phyloP scores from a whole-genome alignment of 2,888 invertebrate species.

The Cheilosia urbana region DNA sequence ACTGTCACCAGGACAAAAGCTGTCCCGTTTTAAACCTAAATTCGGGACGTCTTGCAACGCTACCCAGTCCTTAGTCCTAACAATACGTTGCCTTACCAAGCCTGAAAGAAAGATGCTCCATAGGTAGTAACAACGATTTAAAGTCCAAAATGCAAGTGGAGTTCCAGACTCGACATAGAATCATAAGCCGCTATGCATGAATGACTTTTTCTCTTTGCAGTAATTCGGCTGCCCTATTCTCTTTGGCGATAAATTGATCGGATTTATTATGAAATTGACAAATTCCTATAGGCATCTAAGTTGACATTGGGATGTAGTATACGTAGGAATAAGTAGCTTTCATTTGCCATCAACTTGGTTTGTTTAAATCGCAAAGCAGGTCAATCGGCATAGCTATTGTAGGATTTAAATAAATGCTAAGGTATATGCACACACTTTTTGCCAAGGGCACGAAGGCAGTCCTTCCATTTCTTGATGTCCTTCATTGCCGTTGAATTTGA shows the following conservation, averaged over 20 bases:
- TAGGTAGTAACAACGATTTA: not conserved
- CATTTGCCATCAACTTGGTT: conserved; percentile 15
- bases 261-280: conserved; percentile 23
- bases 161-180: not conserved
- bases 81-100: too few species aligned
- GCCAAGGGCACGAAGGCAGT: conserved; percentile 23
- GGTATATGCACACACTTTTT: conserved; percentile 8
- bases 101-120: too few species aligned
- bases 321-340: not conserved
- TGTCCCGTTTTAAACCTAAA: too few species aligned
- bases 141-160: not conserved
- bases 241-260: conserved; percentile 1
- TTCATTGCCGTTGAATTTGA: conserved; percentile 28
- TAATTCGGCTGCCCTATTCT: not conserved
- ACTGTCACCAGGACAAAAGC: too few species aligned
- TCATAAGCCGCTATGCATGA: not conserved
- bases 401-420: conserved; percentile 14
- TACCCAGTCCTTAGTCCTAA: too few species aligned
- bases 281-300: conserved; percentile 8
- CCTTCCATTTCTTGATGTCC: conserved; percentile 22
- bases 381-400: not conserved
- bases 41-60: too few species aligned
- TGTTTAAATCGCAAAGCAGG: conserved; percentile 18
- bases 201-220: not conserved
- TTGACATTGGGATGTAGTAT: conserved; percentile 16